These are phyloP conservation scores for Sebastes reedi DNA, from an alignment of 2,797 vertebrate species.

Conservation along the genomic window DNA sequence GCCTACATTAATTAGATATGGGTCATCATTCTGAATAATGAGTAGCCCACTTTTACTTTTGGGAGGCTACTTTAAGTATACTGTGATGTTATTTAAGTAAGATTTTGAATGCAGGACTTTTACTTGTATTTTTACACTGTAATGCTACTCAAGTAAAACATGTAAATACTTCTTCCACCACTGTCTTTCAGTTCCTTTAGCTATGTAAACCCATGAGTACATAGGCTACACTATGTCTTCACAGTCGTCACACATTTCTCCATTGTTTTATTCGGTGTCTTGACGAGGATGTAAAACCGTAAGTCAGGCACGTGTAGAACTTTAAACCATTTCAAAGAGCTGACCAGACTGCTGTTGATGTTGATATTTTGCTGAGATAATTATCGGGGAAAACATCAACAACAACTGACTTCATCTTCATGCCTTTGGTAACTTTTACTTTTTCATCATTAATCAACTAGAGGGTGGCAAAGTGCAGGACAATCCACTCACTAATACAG, in stretches of 20 bases:
- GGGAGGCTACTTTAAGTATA: background rate
- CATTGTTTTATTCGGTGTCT: background rate
- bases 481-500: background rate
- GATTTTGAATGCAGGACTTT: background rate
- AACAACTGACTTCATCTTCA: background rate
- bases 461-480: background rate
- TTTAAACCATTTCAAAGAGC: background rate
- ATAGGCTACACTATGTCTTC: too few relatives aligned
- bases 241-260: background rate
- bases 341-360: background rate
- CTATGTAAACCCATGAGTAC: too few relatives aligned
- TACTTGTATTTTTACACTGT: background rate
- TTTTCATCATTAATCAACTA: background rate
- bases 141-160: background rate
- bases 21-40: too few relatives aligned
- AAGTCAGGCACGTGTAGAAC: background rate
- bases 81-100: background rate
- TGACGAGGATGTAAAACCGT: background rate
- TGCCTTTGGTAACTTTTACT: background rate
- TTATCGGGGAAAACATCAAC: background rate
- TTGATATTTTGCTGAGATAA: background rate
- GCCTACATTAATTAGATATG: too few relatives aligned
- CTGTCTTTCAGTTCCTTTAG: too few relatives aligned
- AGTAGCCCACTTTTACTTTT: too few relatives aligned
- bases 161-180: too few relatives aligned